Conservation (phyloP, 2,888 invertebrate species). For the Rosalia funebris region DNA sequence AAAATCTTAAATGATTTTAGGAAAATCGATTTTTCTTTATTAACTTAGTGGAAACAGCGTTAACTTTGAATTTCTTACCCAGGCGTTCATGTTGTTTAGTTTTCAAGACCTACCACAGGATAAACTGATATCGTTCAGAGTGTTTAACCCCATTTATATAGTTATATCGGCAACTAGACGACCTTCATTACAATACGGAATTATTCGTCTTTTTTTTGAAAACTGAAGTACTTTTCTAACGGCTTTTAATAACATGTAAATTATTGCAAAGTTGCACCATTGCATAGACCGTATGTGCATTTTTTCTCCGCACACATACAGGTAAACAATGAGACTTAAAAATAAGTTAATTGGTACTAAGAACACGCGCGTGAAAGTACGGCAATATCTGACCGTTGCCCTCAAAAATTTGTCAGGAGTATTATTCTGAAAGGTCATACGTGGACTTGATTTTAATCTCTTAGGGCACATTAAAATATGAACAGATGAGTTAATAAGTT, state of each 20-base stretch:
- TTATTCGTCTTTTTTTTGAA: slow-evolving; percentile 19
- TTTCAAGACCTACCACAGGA: slow-evolving; percentile 29
- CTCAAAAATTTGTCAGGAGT: too few relatives aligned
- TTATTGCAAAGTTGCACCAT: slow-evolving; percentile 16
- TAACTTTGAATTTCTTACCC: slow-evolving; percentile 38
- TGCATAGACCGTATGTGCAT: not conserved
- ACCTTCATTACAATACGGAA: slow-evolving; percentile 28
- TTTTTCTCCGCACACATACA: slow-evolving; percentile 1
- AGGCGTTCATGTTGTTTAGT: slow-evolving; percentile 35
- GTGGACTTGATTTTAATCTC: too few relatives aligned
- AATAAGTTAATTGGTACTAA: not conserved
- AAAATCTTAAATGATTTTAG: too few relatives aligned
- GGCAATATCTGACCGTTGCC: not conserved
- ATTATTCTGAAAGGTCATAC: too few relatives aligned
- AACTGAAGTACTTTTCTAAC: slow-evolving; percentile 17
- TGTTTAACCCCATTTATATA: slow-evolving; percentile 32
- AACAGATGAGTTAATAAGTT: too few relatives aligned
- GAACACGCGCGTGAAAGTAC: slow-evolving; percentile 6
- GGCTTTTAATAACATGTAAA: slow-evolving; percentile 19
- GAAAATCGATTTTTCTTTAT: too few relatives aligned
- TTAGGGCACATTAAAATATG: too few relatives aligned
- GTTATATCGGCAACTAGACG: slow-evolving; percentile 21
- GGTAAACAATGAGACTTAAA: slow-evolving; percentile 2
- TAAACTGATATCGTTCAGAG: slow-evolving; percentile 31
- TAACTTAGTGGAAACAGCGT: too few relatives aligned